Base-by-base conservation (phyloP, 2,113 vertebrate genomes). In the Neomonachus schauinslandi region DNA sequence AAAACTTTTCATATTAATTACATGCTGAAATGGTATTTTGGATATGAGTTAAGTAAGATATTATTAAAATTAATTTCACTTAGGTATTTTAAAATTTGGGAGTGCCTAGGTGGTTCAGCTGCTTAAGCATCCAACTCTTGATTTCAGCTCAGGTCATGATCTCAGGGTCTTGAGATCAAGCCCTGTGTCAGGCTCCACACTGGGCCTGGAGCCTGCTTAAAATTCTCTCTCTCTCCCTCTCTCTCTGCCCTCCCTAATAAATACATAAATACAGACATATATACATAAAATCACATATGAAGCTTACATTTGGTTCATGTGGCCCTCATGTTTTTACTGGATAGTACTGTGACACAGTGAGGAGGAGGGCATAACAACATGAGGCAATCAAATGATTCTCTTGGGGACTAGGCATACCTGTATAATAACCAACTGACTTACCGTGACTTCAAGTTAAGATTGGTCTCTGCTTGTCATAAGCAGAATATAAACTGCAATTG, bases 31-130 rank as follows among this genome's bases (percentile, higher is more conserved):
- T 72, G 22, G 18, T 79, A 90, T 42, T 92, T 59, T 59, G 10
- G 11, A 18, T 33, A 87, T 21, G 18, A 80, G 15, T 94, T 53
- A 59, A 95, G 36, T 39, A 85, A 82, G 57, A 49, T n/a, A 88
- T 19, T 39, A 86, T 36, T 81, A 77, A 93, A 95, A 76, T 93
- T 85, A 97, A 57, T 53, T 80, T 91, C 39, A 42, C 33, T 36
- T 51, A 21, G 33, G 14, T 67, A 81, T 89, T 65, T 83, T 65
- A 59, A 95, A 95, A 36, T 69, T 69, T 19, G 15, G 33, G 33
- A 7, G 18, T 19, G 9, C 67, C 18, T 69, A 18, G 18, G 67
- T 69, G 18, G 67, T 33, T 69, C 67, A 69, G 67, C 16, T 7
- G 9, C 33, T 69, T n/a, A 69, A 36, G 67, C 67, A 69, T 21